Conservation (phyloP, 2,113 vertebrate species). For the Diadophis punctatus region DNA sequence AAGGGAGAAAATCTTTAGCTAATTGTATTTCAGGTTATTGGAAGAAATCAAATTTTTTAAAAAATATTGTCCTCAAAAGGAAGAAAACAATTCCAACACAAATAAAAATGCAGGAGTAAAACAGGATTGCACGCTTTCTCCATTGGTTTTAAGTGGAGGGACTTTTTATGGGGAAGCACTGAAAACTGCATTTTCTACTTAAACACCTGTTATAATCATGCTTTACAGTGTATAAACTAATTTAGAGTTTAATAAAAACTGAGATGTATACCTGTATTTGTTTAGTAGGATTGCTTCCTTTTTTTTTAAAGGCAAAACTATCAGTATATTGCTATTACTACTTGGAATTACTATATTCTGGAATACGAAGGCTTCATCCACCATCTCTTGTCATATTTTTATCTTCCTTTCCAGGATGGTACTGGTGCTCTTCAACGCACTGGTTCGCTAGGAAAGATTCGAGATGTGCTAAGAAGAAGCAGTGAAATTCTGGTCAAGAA, state of each 20-base stretch:
- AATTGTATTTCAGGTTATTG: neutral
- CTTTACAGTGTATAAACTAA: neutral
- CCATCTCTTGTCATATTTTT: constrained; percentile 39
- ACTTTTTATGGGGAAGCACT: neutral
- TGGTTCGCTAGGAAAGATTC: constrained; percentile 88
- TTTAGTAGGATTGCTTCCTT: neutral
- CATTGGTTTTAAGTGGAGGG: neutral
- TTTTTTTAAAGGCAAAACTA: neutral
- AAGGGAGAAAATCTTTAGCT: neutral
- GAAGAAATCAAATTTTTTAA: neutral
- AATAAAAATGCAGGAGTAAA: neutral
- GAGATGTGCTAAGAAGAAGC: constrained; percentile 90
- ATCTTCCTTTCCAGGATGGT: constrained; percentile 82
- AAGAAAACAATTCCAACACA: neutral
- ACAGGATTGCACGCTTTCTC: neutral
- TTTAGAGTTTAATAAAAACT: neutral
- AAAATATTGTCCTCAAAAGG: neutral
- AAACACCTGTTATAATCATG: neutral
- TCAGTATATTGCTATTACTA: neutral
- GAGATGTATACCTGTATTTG: neutral
- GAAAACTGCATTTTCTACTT: neutral
- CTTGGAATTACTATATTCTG: neutral
- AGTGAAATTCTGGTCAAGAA: constrained; percentile 96
- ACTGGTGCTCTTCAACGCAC: constrained; percentile 86
- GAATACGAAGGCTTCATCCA: constrained; percentile 5